Base-by-base conservation (phyloP, 2,797 vertebrate genomes). In the Glossophaga mutica region DNA sequence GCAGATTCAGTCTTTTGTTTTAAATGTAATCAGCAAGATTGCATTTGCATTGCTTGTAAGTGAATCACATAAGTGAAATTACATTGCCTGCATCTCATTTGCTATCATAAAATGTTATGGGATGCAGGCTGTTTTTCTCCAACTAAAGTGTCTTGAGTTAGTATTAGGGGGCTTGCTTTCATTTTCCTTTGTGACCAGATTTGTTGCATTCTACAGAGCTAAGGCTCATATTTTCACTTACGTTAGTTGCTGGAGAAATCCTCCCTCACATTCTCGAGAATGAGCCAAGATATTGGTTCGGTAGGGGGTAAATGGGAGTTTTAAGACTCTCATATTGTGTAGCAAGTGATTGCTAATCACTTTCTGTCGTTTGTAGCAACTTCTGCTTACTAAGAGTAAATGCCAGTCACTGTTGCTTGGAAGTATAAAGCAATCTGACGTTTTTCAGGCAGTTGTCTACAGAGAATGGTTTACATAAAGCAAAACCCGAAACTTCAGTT, bases 1-100 rank as follows among this genome's bases (percentile, higher is more conserved):
- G 97, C 96, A 98, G 96, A 98, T 98, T 96, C 94, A 86, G 94
- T 97, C 96, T 96, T 98, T 98, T 98, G 98, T 98, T 98, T 98
- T 97, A 95, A 98, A 94, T 34, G 95, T 95, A 98, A 98, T 98
- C 97, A 97, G 97, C 71, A 96, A 97, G 98, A 98, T 98, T 98
- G 96, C 97, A 97, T 98, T 98, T 98, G 98, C 97, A 96, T 97
- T 21, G 83, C 97, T 97, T 96, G 52, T 96, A 98, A 97, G 97
- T 96, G 98, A 98, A 97, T 98, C 97, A 89, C 82, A 3, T 94
- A 96, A 98, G 91, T 96, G 98, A 98, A 98, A 98, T 98, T 98
- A 93, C 97, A 77, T 96, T 91, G 96, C 96, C 67, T 95, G 73
- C 96, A 93, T 98, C 98, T 98, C 97, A 97, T 98, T 98, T 97